These are phyloP conservation scores for Trichosurus vulpecula DNA, from an alignment of 2,797 vertebrate species.

Conservation along the genomic window DNA sequence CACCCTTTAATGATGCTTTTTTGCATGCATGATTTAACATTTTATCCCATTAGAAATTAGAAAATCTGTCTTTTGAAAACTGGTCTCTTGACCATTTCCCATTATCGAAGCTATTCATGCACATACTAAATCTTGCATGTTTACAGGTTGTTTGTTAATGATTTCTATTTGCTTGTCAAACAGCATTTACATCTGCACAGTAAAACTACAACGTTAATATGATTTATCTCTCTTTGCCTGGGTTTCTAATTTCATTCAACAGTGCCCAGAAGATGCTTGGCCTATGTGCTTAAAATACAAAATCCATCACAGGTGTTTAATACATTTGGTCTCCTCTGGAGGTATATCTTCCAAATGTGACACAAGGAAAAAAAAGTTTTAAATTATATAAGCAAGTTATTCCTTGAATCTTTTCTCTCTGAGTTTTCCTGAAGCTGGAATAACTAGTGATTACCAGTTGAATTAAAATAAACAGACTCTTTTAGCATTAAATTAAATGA, in stretches of 20 bases:
- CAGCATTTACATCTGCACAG: slow-evolving; percentile 79
- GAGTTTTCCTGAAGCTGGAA: slow-evolving; percentile 80
- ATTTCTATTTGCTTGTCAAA: slow-evolving; percentile 77
- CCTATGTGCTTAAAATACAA: slow-evolving; percentile 58
- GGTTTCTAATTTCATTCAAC: slow-evolving; percentile 74
- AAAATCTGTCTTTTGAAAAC: slow-evolving; percentile 76
- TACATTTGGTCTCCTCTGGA: slow-evolving; percentile 75
- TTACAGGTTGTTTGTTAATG: slow-evolving; percentile 81
- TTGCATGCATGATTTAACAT: slow-evolving; percentile 65
- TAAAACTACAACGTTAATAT: slow-evolving; percentile 75
- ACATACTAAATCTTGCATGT: slow-evolving; percentile 75
- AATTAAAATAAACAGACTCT: slow-evolving; percentile 81
- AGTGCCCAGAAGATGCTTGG: slow-evolving; percentile 65
- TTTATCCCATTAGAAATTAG: slow-evolving; percentile 65
- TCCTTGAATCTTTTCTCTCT: slow-evolving; percentile 75
- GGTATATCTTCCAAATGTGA: slow-evolving; percentile 71
- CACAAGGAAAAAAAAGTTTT: slow-evolving; percentile 65
- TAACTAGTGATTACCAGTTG: slow-evolving; percentile 76
- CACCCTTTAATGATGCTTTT: slow-evolving; percentile 54
- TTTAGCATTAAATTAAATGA: slow-evolving; percentile 82
- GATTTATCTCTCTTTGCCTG: slow-evolving; percentile 63
- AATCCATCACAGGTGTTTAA: slow-evolving; percentile 66
- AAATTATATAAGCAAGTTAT: slow-evolving; percentile 78
- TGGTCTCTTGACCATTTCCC: slow-evolving; percentile 79
- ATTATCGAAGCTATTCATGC: slow-evolving; percentile 79